These are phyloP conservation scores for Atta cephalotes DNA, from an alignment of 1,140 invertebrate genomes.

Conservation along the genomic window DNA sequence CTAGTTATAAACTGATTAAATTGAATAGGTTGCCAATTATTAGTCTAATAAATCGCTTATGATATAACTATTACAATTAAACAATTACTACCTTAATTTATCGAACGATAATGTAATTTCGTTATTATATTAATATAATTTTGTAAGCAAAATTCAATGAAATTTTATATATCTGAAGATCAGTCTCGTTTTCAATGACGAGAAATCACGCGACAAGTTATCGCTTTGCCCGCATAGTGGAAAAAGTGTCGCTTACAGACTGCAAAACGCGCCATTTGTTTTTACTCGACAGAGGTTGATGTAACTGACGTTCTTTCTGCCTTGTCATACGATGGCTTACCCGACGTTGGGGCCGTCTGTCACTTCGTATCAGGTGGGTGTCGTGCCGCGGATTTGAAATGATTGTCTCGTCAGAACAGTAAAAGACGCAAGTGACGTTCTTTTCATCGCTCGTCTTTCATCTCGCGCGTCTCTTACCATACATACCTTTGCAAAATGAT, in stretches of 20 bases:
- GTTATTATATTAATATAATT: neutral
- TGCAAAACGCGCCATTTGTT: constrained; percentile 56
- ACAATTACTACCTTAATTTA: neutral
- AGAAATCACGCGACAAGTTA: constrained; percentile 57
- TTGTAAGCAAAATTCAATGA: neutral
- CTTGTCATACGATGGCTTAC: constrained; percentile 60
- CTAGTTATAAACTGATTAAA: neutral
- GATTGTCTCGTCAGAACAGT: constrained; percentile 52
- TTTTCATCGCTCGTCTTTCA: constrained; percentile 36
- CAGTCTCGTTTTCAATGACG: constrained; percentile 32
- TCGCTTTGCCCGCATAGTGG: constrained; percentile 40
- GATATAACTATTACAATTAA: neutral
- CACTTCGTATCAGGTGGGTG: constrained; percentile 56
- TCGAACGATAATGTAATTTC: neutral
- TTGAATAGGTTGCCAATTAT: neutral
- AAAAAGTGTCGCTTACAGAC: constrained; percentile 62
- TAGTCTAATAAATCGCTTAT: neutral
- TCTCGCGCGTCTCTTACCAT: neutral
- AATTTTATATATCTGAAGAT: neutral
- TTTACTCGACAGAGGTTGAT: constrained; percentile 61
- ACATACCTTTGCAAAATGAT: constrained; percentile 23
- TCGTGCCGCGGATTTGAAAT: constrained; percentile 58
- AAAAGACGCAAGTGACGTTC: constrained; percentile 51
- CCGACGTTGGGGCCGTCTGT: constrained; percentile 54
- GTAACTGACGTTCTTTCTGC: constrained; percentile 60